Conservation (phyloP, 1,140 invertebrate species). For the Littorina saxatilis region DNA sequence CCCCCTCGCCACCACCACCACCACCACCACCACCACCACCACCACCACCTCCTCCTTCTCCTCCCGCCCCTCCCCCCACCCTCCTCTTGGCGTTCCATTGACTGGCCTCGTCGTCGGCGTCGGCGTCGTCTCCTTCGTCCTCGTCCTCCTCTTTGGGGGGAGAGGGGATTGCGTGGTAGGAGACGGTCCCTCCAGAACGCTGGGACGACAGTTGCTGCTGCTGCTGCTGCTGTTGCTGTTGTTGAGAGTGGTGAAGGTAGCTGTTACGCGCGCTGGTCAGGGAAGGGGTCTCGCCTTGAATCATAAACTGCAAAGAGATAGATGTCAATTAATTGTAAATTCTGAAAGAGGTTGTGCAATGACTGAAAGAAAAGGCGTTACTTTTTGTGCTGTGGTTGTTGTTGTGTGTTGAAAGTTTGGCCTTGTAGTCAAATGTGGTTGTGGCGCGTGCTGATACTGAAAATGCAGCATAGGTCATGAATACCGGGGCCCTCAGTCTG, state of each 20-base stretch:
- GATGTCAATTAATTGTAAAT: not conserved
- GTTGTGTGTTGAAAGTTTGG: not conserved
- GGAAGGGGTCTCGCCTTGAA: not conserved
- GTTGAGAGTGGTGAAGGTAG: not conserved
- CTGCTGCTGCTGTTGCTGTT: not conserved
- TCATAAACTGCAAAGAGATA: not conserved
- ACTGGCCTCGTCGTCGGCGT: constrained; percentile 13
- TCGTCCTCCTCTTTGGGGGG: constrained; percentile 10
- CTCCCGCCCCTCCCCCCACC: not conserved
- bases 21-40: not conserved
- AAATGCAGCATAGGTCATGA: too few species aligned
- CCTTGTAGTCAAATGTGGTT: not conserved
- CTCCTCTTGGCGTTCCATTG: not conserved
- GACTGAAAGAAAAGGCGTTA: not conserved
- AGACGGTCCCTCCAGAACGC: not conserved
- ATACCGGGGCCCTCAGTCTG: too few species aligned
- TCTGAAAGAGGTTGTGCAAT: too few species aligned
- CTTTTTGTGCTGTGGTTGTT: not conserved
- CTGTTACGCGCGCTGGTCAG: not conserved
- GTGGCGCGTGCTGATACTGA: not conserved
- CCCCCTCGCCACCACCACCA: not conserved
- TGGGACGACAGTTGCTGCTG: not conserved
- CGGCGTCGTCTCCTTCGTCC: not conserved
- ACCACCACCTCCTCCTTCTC: not conserved
- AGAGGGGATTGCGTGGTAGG: constrained; percentile 3